These are phyloP conservation scores for Plebejus argus DNA, from an alignment of 2,888 invertebrate genomes.

Conservation along the genomic window DNA sequence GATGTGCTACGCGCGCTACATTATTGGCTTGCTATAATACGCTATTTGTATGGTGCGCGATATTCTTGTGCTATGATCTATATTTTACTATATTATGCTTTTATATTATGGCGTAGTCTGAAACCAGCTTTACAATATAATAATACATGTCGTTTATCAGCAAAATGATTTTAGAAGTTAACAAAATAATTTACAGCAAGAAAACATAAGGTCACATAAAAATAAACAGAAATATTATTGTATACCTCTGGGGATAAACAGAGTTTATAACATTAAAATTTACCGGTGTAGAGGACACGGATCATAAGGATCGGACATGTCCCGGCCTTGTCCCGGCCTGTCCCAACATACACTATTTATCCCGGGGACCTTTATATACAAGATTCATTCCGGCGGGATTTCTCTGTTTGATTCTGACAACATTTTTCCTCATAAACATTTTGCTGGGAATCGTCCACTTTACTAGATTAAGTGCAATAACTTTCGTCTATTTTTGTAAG, in stretches of 20 bases:
- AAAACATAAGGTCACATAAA: background rate
- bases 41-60: too few species aligned
- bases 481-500: background rate
- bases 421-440: constrained; percentile 23
- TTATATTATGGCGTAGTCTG: too few species aligned
- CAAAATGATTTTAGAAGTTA: background rate
- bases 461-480: constrained; percentile 19
- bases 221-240: background rate
- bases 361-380: constrained; percentile 4
- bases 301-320: background rate
- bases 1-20: too few species aligned
- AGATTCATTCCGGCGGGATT: constrained; percentile 23
- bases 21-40: too few species aligned
- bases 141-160: too few species aligned
- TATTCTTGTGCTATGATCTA: too few species aligned
- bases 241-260: background rate
- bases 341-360: constrained; percentile 2
- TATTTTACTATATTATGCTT: too few species aligned
- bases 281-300: background rate
- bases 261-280: constrained; percentile 21
- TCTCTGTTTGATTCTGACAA: constrained; percentile 16
- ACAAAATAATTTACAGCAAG: background rate
- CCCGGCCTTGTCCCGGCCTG: background rate
- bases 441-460: constrained; percentile 22
- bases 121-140: too few species aligned